Evolutionary conservation across 2,113 vertebrate species (phyloP).

Genomic region (Ursus arctos): DNA sequence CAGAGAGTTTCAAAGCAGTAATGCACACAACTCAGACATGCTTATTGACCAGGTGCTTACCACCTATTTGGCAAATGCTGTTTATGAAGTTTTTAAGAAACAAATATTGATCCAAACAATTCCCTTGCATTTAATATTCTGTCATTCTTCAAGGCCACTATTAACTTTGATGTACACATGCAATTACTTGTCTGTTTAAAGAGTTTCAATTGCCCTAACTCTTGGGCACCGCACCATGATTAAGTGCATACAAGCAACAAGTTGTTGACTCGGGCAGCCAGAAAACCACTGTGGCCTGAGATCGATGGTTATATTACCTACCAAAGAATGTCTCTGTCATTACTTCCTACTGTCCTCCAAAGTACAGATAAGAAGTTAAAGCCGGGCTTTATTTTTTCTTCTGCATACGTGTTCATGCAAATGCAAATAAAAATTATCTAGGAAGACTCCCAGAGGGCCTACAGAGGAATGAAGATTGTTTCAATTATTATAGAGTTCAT

Average conservation of each 20-base stretch:
- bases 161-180: slow-evolving; percentile 82
- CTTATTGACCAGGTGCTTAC: slow-evolving; percentile 67
- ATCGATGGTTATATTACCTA: slow-evolving; percentile 62
- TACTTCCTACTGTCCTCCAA: not conserved
- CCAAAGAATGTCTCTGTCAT: slow-evolving; percentile 57
- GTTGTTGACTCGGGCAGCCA: slow-evolving; percentile 54
- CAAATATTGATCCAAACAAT: slow-evolving; percentile 83
- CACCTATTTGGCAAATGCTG: slow-evolving; percentile 64
- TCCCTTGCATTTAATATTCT: slow-evolving; percentile 84
- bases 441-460: not conserved
- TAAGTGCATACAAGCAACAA: slow-evolving; percentile 67
- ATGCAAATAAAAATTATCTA: slow-evolving; percentile 38
- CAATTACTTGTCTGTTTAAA: slow-evolving; percentile 77
- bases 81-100: slow-evolving; percentile 82
- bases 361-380: not conserved
- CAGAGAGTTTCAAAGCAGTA: not conserved
- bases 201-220: slow-evolving; percentile 61
- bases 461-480: not conserved
- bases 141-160: slow-evolving; percentile 81
- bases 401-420: not conserved
- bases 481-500: not conserved
- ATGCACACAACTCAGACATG: not conserved
- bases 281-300: slow-evolving; percentile 68
- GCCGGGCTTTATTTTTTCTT: slow-evolving; percentile 28
- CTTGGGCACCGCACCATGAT: slow-evolving; percentile 67